Percentiles rank a stretch among this genome's conserved stretches.
phyloP scores from a whole-genome alignment of 2,797 vertebrate species.

The Gymnoscopelus braueri region DNA sequence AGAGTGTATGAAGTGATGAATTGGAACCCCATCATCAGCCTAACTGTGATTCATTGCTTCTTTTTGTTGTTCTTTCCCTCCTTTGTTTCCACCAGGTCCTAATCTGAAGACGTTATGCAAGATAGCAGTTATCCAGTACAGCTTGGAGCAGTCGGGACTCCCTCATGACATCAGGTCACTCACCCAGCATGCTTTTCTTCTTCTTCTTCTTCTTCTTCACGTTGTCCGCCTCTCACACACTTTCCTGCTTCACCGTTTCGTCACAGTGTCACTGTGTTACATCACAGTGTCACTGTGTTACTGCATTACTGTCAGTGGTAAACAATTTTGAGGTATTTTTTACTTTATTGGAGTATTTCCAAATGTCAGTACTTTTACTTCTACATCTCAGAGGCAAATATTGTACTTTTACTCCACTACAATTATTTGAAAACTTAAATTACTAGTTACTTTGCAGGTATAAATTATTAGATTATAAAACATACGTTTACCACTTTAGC shows the following conservation, averaged over 20 bases:
- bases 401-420: too few relatives aligned
- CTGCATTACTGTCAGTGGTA: too few relatives aligned
- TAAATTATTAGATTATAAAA: too few relatives aligned
- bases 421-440: too few relatives aligned
- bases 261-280: slow-evolving; percentile 34
- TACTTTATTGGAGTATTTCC: too few relatives aligned
- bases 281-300: too few relatives aligned
- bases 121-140: slow-evolving; percentile 97
- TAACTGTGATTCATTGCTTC: slow-evolving; percentile 48
- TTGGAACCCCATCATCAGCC: slow-evolving; percentile 32
- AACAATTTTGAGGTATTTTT: too few relatives aligned
- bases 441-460: too few relatives aligned
- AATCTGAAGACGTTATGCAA: slow-evolving; percentile 99
- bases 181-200: slow-evolving; percentile 24
- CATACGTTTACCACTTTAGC: too few relatives aligned
- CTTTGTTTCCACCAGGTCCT: slow-evolving; percentile 82
- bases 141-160: slow-evolving; percentile 96
- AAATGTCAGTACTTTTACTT: too few relatives aligned
- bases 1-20: not conserved
- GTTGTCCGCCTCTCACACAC: slow-evolving; percentile 2
- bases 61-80: not conserved
- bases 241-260: slow-evolving; percentile 4
- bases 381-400: too few relatives aligned
- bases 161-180: slow-evolving; percentile 96
- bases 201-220: too few relatives aligned